Evolutionary conservation across 1,140 invertebrate species (phyloP), one percentile per base, ranked within the genome.

Genomic region (Propsilocerus akamusi): DNA sequence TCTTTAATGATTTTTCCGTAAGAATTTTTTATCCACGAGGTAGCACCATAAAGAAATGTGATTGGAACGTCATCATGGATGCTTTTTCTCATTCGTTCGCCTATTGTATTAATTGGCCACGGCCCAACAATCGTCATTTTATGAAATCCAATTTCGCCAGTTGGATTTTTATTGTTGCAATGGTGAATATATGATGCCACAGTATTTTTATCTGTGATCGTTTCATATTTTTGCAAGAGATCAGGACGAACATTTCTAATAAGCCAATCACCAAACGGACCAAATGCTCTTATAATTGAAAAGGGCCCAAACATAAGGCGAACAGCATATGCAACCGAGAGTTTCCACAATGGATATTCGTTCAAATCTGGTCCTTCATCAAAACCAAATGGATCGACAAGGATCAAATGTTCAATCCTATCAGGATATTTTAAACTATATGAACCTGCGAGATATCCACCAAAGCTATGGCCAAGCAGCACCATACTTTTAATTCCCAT

Each of bases 311-410:
- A 41, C n/a, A n/a, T n/a, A n/a, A n/a, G n/a, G n/a, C n/a, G n/a
- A n/a, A n/a, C n/a, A 41, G 23, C 34, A 22, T 41, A 22, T 41
- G 23, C 23, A 4, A 41, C n/a, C 20, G 5, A n/a, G 6, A 14
- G 34, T 41, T 41, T 14, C 34, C 34, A 41, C 20, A 22, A 41
- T 0, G 34, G 34, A 7, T 22, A 8, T 11, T 25, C 12, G 12
- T 10, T 25, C 12, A 47, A 47, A 41, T 41, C 34, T 20, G 34
- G 34, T 17, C 22, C 22, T 41, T 85, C 80, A 1, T 82, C 76
- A 63, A 91, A 85, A 11, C 90, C 90, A 89, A 89, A 94, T 0
- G 89, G 84, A 69, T 94, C 90, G 5, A 30, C 28, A n/a, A n/a
- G n/a, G n/a, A 94, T 79, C 4, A 94, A 66, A 67, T 92, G 86